Evolutionary conservation across 2,888 invertebrate species (phyloP).

Genomic region (Sericinus montela): DNA sequence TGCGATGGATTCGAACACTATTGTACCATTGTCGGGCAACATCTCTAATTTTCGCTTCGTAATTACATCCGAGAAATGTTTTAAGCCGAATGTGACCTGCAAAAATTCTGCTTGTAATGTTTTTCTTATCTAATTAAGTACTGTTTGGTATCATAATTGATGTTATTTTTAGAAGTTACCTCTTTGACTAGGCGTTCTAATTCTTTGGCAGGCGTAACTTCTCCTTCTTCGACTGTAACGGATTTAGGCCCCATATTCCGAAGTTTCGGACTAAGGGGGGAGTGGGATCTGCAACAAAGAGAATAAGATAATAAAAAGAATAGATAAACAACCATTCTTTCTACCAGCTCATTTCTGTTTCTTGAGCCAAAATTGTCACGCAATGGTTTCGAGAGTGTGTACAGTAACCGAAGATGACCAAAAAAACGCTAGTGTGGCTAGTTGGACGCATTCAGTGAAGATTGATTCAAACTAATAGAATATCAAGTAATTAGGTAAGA

Average conservation of each 20-base stretch:
- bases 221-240: conserved; percentile 78
- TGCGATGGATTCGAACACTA: conserved; percentile 94
- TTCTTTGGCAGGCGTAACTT: conserved; percentile 84
- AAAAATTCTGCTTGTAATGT: neutral
- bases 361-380: too few species aligned
- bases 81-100: conserved; percentile 80
- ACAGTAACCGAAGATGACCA: too few species aligned
- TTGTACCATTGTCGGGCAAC: conserved; percentile 95
- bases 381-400: too few species aligned
- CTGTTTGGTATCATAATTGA: too few species aligned
- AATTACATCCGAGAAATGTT: conserved; percentile 95
- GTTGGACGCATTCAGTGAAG: too few species aligned
- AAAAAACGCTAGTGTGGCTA: too few species aligned
- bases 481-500: too few species aligned
- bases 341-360: too few species aligned
- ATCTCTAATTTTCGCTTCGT: conserved; percentile 95
- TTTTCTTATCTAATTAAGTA: too few species aligned
- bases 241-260: conserved; percentile 70
- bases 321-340: too few species aligned
- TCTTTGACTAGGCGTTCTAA: conserved; percentile 87
- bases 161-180: conserved; percentile 40
- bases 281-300: conserved; percentile 76
- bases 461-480: too few species aligned
- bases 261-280: conserved; percentile 81
- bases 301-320: too few species aligned